These are phyloP conservation scores for Siphonodentalium dalli DNA, from an alignment of 2,888 invertebrate genomes.

Conservation along the genomic window DNA sequence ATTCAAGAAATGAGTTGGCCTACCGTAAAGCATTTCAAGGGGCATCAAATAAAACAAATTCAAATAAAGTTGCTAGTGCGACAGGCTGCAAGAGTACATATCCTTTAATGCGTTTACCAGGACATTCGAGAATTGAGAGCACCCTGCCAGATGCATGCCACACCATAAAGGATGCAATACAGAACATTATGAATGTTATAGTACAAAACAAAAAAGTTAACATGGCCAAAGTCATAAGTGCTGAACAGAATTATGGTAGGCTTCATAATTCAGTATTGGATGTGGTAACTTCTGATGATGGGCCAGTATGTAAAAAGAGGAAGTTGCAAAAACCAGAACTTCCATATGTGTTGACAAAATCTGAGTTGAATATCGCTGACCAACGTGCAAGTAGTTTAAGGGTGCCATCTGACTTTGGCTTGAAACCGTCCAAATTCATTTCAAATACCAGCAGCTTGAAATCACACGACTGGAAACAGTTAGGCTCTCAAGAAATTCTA, in stretches of 20 bases:
- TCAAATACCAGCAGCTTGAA: background rate
- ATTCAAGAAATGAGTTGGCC: background rate
- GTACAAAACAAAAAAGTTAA: background rate
- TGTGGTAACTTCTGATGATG: background rate
- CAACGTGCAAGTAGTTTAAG: background rate
- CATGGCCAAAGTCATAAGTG: background rate
- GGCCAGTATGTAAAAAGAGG: background rate
- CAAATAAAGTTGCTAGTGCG: background rate
- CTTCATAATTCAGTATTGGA: background rate
- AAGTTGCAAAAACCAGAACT: background rate
- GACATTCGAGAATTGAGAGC: background rate
- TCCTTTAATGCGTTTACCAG: background rate
- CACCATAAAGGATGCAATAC: constrained; percentile 7
- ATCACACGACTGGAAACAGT: constrained; percentile 7
- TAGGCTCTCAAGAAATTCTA: background rate
- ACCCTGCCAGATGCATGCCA: constrained; percentile 8
- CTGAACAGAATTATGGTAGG: background rate
- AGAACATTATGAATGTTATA: constrained; percentile 3
- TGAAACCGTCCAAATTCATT: constrained; percentile 1
- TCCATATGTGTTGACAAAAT: background rate
- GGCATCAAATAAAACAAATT: background rate
- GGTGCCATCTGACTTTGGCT: constrained; percentile 1
- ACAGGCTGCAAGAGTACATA: constrained; percentile 4
- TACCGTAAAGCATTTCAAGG: constrained; percentile 1
- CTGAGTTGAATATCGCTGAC: constrained; percentile 1